Conservation (phyloP, 2,888 invertebrate genomes). For the Drosophila villosipedis region DNA sequence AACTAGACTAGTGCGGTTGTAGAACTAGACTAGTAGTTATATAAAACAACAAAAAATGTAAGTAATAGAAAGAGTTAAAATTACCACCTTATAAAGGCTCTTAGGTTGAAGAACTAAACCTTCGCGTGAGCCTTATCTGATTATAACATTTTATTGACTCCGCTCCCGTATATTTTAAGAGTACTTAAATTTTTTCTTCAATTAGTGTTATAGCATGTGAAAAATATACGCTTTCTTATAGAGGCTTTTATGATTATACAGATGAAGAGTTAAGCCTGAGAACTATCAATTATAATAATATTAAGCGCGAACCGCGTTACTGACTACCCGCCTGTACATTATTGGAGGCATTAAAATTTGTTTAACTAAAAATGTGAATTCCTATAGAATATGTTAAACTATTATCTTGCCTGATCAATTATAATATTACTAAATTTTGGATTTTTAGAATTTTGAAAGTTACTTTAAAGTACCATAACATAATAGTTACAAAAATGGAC, state of each 20-base stretch:
- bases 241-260: neutral
- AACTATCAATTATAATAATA: neutral
- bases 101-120: neutral
- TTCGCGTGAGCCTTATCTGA: neutral
- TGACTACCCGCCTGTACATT: neutral
- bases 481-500: neutral
- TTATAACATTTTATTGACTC: neutral
- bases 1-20: neutral
- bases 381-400: neutral
- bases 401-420: neutral
- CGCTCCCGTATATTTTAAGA: neutral
- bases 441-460: neutral
- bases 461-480: neutral
- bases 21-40: neutral
- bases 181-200: neutral
- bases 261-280: neutral
- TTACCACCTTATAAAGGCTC: neutral
- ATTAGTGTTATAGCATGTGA: neutral
- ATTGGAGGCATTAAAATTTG: neutral
- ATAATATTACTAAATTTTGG: neutral
- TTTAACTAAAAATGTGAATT: neutral
- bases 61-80: neutral
- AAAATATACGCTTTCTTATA: neutral
- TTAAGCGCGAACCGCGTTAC: neutral
- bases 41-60: neutral